Percentiles rank a stretch among this genome's conserved stretches.
Conservation (phyloP, 2,797 vertebrate genomes). For the Lutra lutra region DNA sequence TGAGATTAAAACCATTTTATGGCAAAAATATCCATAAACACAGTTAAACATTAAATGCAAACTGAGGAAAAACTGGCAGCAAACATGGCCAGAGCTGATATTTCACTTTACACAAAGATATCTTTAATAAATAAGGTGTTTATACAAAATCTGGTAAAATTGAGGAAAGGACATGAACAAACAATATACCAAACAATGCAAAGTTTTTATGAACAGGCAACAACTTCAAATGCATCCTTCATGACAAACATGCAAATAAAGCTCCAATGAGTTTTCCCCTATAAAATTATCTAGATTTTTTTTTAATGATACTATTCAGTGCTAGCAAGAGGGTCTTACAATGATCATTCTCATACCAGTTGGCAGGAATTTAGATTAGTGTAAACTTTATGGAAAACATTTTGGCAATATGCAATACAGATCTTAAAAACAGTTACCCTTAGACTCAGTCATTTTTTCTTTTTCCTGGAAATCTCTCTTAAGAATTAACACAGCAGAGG, state of each 20-base stretch:
- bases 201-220: not conserved
- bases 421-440: not conserved
- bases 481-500: not conserved
- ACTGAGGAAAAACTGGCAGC: not conserved
- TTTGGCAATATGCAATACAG: conserved; percentile 3
- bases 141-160: not conserved
- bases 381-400: not conserved
- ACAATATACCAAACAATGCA: not conserved
- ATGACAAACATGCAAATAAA: not conserved
- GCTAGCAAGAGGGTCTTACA: not conserved
- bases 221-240: not conserved
- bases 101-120: not conserved
- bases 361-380: conserved; percentile 26
- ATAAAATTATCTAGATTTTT: not conserved
- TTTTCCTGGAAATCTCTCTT: not conserved
- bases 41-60: not conserved
- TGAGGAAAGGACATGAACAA: not conserved
- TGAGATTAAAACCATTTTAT: not conserved
- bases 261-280: not conserved
- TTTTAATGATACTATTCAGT: not conserved
- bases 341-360: not conserved
- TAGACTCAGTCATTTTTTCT: not conserved
- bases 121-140: not conserved
- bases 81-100: not conserved
- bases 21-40: not conserved